These are phyloP conservation scores for Meloe dianella DNA, from an alignment of 2,888 invertebrate species.

Conservation along the genomic window DNA sequence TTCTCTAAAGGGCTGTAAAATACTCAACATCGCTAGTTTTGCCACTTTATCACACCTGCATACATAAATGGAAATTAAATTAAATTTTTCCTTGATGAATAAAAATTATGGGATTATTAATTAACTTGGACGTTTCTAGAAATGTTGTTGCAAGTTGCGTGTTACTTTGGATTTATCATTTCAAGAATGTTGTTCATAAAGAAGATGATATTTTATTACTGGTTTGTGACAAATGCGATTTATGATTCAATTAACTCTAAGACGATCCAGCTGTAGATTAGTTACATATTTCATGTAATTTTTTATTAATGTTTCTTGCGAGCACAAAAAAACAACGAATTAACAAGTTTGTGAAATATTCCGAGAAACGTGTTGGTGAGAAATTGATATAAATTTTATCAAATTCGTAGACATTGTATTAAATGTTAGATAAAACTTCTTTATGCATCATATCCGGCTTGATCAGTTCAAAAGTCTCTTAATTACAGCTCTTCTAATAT, in stretches of 20 bases:
- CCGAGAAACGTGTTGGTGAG: constrained; percentile 13
- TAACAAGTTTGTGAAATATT: constrained; percentile 4
- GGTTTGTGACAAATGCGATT: constrained; percentile 10
- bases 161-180: constrained; percentile 31
- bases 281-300: constrained; percentile 5
- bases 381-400: constrained; percentile 29
- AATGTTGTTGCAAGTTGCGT: constrained; percentile 28
- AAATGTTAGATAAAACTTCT: constrained; percentile 30
- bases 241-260: constrained; percentile 6
- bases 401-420: constrained; percentile 17
- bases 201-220: constrained; percentile 6
- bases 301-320: neutral
- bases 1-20: constrained; percentile 2
- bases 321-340: neutral
- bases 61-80: constrained; percentile 6
- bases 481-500: constrained; percentile 28
- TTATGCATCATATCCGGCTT: constrained; percentile 29
- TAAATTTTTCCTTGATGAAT: constrained; percentile 41
- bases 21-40: neutral
- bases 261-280: constrained; percentile 2
- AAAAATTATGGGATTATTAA: constrained; percentile 44
- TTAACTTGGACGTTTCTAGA: constrained; percentile 38
- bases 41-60: neutral
- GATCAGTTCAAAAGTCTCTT: constrained; percentile 31
- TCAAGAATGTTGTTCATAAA: constrained; percentile 4